A percentile compares a stretch with the other conserved stretches of the same genome.
phyloP scores from a whole-genome alignment of 2,797 vertebrate species.

The Acanthurus leucopareius region DNA sequence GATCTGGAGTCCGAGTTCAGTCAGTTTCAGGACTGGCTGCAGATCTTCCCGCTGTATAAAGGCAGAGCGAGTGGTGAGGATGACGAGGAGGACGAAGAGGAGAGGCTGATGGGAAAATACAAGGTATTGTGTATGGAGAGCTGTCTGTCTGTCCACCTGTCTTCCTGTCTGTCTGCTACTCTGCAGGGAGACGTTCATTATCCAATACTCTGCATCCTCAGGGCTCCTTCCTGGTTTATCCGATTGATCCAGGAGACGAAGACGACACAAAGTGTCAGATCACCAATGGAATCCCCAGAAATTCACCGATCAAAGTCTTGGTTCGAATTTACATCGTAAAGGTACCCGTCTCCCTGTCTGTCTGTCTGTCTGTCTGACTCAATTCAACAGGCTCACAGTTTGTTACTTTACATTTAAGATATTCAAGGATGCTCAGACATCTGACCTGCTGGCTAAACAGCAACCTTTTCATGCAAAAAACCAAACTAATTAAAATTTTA shows the following conservation, averaged over 20 bases:
- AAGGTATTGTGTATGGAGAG: constrained; percentile 84
- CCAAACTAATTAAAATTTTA: constrained; percentile 5
- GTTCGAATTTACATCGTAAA: constrained; percentile 92
- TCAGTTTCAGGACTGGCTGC: constrained; percentile 95
- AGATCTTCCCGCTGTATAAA: constrained; percentile 89
- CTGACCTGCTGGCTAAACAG: background rate
- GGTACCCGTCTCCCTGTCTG: constrained; percentile 75
- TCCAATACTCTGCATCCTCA: constrained; percentile 54
- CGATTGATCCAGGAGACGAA: constrained; percentile 79
- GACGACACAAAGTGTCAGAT: constrained; percentile 82
- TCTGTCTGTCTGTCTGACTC: background rate
- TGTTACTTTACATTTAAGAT: background rate
- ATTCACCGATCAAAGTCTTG: constrained; percentile 91
- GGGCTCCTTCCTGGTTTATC: constrained; percentile 95
- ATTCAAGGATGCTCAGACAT: background rate
- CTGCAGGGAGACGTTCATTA: constrained; percentile 4
- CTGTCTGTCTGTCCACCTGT: too few relatives aligned
- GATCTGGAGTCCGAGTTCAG: constrained; percentile 93
- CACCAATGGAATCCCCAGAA: constrained; percentile 90
- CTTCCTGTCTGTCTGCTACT: background rate
- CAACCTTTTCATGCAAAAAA: background rate
- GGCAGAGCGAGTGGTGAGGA: constrained; percentile 88
- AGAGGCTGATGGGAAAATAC: constrained; percentile 92
- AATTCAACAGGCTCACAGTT: background rate
- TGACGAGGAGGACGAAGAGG: constrained; percentile 89